phyloP scores from a whole-genome alignment of 2,113 vertebrate species.

The Microcebus tavaratra region DNA sequence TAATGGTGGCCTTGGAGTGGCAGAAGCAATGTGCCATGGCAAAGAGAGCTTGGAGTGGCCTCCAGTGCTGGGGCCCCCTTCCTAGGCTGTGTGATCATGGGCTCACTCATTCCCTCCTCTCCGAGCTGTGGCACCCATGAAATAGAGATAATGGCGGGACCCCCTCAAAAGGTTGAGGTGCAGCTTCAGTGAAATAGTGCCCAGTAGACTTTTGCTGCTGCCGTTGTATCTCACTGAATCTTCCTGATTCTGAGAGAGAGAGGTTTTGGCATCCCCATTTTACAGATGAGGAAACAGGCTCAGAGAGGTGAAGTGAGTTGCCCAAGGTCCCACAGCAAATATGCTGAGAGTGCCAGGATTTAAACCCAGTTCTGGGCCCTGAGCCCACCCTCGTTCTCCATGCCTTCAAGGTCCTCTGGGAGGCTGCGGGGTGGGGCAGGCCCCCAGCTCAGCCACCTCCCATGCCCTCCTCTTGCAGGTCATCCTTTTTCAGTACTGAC shows the following conservation, averaged over 20 bases:
- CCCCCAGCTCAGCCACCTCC: conserved; percentile 32
- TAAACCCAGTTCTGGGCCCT: background rate
- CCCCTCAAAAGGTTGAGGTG: background rate
- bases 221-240: background rate
- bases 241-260: background rate
- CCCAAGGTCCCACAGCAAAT: conserved; percentile 17
- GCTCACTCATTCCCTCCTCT: background rate
- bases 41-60: background rate
- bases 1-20: background rate
- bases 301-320: conserved; percentile 47
- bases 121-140: background rate
- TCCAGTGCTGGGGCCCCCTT: background rate
- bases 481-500: conserved; percentile 96
- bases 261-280: background rate
- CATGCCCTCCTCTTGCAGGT: conserved; percentile 85
- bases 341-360: background rate
- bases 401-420: background rate
- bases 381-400: background rate
- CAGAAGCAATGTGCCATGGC: background rate
- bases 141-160: background rate
- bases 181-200: background rate
- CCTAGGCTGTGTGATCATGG: background rate
- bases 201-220: background rate
- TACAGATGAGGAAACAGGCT: conserved; percentile 56
- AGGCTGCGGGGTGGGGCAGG: background rate